Base-by-base conservation (phyloP, 2,797 vertebrate species). In the Melanotaenia parkinsoni region DNA sequence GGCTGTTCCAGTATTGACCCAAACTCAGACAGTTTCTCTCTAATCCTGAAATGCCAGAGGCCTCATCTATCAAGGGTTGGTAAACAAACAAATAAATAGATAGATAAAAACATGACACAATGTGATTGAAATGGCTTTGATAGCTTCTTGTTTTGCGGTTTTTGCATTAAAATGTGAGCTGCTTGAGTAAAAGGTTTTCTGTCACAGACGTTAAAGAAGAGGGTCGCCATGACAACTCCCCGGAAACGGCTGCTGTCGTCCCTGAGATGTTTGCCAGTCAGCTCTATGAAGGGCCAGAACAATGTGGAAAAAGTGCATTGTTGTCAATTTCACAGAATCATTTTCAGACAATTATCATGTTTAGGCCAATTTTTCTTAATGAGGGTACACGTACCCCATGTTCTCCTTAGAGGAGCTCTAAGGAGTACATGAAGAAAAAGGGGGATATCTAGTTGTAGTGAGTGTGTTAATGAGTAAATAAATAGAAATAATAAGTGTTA, bases 41-140 rank as follows among this genome's bases (percentile, higher is more conserved):
- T 24, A 0, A 58, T 57, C 63, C 67, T 67, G 43, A 58, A 50
- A 16, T 54, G 51, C 60, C 0, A 3, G 50, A 50, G 12, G 28
- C 58, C 47, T 38, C 57, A 75, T 81, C 54, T 14, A 45, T 68
- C 51, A 26, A 35, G 54, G 40, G 35, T 22, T 1, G 30, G 61
- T 18, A 22, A 26, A 26, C 26, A 26, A 26, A 40, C 35, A 59
- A 59, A 59, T 0, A 13, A 35, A 37, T 9, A 16, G 4, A 43
- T 16, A 43, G 2, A 30, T 13, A 26, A 51, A 54, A 50, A 24
- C 0, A 0, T 13, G 64, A 65, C 51, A 1, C 14, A 58, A 67
- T 3, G 1, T 12, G 47, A 67, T 66, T 61, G 45, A 59, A 64
- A 33, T 20, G 35, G 22, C 1, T 0, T 22, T 51, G 11, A 3